Percentiles rank a stretch among this genome's conserved stretches.
Evolutionary conservation across 2,797 vertebrate species (phyloP).

Genomic region (Enteromius unitaeniatus): DNA sequence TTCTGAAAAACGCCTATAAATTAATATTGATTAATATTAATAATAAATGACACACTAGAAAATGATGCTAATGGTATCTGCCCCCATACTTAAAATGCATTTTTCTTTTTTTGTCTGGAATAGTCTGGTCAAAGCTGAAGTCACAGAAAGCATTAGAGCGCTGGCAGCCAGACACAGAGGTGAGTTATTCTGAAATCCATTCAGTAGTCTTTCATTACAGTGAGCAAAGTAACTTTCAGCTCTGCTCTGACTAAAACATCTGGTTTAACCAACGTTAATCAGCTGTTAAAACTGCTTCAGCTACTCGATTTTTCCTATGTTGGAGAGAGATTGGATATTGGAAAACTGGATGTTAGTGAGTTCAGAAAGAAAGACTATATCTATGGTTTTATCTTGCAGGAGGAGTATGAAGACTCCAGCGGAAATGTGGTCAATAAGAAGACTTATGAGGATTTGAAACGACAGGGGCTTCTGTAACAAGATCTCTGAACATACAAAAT

Average conservation of each 20-base stretch:
- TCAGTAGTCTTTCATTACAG: neutral
- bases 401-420: constrained; percentile 97
- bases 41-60: no score
- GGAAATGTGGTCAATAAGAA: constrained; percentile 99
- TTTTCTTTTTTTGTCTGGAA: constrained; percentile 3
- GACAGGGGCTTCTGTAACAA: constrained; percentile 89
- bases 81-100: neutral
- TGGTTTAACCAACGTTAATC: neutral
- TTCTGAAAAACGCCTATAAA: no score
- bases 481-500: neutral
- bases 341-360: no score
- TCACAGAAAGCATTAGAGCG: constrained; percentile 94
- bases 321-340: neutral
- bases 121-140: constrained; percentile 98
- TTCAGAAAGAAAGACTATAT: no score
- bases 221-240: neutral
- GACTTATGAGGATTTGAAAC: constrained; percentile 97
- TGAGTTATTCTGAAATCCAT: neutral
- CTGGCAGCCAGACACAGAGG: constrained; percentile 99
- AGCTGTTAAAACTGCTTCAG: neutral
- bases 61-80: neutral
- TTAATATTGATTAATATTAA: no score
- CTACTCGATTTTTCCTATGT: no score
- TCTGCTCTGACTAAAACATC: neutral
- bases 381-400: constrained; percentile 73